These are phyloP conservation scores for Idaea aversata DNA, from an alignment of 2,888 invertebrate genomes.

Conservation along the genomic window DNA sequence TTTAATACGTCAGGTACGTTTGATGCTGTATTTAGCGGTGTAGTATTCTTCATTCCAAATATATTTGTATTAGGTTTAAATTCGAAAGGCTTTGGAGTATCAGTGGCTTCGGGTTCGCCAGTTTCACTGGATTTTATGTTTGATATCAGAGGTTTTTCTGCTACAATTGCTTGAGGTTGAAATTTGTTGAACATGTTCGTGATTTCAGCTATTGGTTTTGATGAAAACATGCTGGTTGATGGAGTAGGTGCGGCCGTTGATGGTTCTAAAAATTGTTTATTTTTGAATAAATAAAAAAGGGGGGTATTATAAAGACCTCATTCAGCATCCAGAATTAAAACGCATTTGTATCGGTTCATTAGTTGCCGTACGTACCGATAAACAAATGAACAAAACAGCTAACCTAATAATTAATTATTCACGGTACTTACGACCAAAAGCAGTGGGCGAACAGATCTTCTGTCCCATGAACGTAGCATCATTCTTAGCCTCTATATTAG, in stretches of 20 bases:
- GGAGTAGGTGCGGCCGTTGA: constrained; percentile 39
- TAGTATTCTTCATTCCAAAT: constrained; percentile 46
- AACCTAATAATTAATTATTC: not conserved
- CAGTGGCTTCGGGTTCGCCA: constrained; percentile 51
- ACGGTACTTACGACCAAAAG: constrained; percentile 51
- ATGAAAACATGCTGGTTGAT: constrained; percentile 46
- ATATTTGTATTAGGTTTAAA: constrained; percentile 50
- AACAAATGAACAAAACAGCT: too few relatives aligned
- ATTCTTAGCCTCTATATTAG: constrained; percentile 35
- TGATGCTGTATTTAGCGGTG: constrained; percentile 37
- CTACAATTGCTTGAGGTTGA: constrained; percentile 38
- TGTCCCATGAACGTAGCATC: constrained; percentile 68
- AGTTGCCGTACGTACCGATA: not conserved
- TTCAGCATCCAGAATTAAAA: too few relatives aligned
- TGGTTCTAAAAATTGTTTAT: constrained; percentile 21
- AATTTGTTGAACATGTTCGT: constrained; percentile 56
- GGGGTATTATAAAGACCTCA: too few relatives aligned
- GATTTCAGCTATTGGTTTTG: constrained; percentile 56
- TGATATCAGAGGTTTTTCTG: constrained; percentile 32
- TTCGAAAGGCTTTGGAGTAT: constrained; percentile 23
- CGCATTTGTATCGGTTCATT: not conserved
- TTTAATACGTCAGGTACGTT: constrained; percentile 51
- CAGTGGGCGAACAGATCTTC: constrained; percentile 64
- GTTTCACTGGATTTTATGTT: constrained; percentile 57
- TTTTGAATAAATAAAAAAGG: not conserved